Conservation (phyloP, 2,113 vertebrate species). For the Mormyrus lacerda region DNA sequence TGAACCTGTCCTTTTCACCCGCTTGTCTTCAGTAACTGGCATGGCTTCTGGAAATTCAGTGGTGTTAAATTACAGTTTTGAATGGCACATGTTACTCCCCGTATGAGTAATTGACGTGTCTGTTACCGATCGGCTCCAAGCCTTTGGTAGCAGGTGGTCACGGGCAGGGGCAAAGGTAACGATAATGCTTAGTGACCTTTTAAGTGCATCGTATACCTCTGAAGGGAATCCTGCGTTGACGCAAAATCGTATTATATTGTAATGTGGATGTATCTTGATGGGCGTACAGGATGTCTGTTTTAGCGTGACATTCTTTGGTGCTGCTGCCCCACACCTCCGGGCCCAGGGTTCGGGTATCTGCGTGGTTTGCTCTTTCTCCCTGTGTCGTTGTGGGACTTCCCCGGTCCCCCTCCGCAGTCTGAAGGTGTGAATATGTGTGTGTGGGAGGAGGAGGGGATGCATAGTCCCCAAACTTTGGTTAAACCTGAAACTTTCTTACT, state of each 20-base stretch:
- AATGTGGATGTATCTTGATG: not conserved
- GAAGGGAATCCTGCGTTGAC: not conserved
- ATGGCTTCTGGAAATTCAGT: not conserved
- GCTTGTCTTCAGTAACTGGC: not conserved
- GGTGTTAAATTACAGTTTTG: not conserved
- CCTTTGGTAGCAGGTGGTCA: not conserved
- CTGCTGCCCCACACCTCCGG: not conserved
- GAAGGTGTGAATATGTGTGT: not conserved
- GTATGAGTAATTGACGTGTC: not conserved
- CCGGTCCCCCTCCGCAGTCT: not conserved
- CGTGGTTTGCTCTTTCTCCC: not conserved
- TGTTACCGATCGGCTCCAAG: not conserved
- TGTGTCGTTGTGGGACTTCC: not conserved
- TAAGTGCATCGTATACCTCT: not conserved
- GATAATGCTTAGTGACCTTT: not conserved
- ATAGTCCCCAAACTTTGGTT: too few relatives aligned
- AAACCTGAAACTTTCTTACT: too few relatives aligned
- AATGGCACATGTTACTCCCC: not conserved
- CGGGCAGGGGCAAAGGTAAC: not conserved
- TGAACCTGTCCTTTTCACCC: not conserved
- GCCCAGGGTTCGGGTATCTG: not conserved
- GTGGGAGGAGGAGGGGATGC: not conserved
- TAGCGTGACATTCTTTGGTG: not conserved
- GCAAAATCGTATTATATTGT: not conserved
- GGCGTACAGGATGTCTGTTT: not conserved